phyloP scores from a whole-genome alignment of 2,797 vertebrate species.

The Sylvilagus floridanus region DNA sequence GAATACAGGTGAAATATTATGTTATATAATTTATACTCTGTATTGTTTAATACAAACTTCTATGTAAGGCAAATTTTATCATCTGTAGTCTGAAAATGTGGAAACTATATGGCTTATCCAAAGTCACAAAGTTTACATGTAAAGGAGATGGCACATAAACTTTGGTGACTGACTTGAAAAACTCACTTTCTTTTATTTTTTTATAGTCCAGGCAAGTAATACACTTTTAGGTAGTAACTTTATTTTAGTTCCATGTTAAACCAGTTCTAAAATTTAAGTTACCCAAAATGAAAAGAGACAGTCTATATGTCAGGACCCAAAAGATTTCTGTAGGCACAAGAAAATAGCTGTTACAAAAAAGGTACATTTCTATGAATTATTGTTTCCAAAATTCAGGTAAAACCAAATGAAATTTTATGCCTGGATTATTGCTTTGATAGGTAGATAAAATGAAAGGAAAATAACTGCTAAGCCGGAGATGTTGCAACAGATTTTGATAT shows the following conservation, averaged over 20 bases:
- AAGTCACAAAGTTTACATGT: background rate
- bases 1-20: background rate
- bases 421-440: conserved; percentile 31
- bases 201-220: background rate
- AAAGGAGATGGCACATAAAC: background rate
- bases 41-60: background rate
- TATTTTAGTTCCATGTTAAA: conserved; percentile 54
- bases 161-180: background rate
- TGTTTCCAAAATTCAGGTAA: conserved; percentile 51
- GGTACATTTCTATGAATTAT: conserved; percentile 20
- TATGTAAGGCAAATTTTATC: conserved; percentile 36
- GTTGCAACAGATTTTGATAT: background rate
- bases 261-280: conserved; percentile 62
- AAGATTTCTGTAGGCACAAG: conserved; percentile 24
- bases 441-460: conserved; percentile 47
- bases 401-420: conserved; percentile 47
- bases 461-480: conserved; percentile 12
- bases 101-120: background rate
- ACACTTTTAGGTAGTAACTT: background rate
- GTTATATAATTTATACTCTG: background rate
- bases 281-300: background rate
- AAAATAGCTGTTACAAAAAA: conserved; percentile 10
- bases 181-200: background rate
- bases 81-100: background rate
- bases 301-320: background rate